Evolutionary conservation across 2,113 vertebrate species (phyloP).

Genomic region (Pomatostomus ruficeps): DNA sequence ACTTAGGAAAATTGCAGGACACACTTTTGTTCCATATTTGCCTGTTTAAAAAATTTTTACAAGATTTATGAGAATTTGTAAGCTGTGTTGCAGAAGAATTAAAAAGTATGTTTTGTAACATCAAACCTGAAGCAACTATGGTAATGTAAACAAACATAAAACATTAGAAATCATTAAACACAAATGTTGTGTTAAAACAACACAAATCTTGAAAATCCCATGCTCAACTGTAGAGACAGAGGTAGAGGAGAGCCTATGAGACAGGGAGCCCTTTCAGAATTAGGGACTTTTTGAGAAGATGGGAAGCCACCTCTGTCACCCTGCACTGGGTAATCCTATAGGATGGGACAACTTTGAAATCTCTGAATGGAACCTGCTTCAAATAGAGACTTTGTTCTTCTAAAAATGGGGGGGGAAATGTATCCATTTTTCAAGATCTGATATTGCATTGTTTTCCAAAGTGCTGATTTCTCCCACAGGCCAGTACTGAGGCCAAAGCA

Average conservation of each 20-base stretch:
- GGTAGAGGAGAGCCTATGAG: not conserved
- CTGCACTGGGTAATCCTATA: not conserved
- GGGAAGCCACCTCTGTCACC: not conserved
- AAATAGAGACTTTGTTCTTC: not conserved
- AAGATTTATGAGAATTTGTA: not conserved
- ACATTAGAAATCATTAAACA: not conserved
- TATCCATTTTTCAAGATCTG: not conserved
- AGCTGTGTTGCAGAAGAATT: not conserved
- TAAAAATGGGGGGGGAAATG: not conserved
- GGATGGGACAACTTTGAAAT: not conserved
- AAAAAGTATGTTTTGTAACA: not conserved
- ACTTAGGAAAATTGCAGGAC: slow-evolving; percentile 79
- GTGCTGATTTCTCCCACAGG: not conserved
- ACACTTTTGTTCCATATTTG: slow-evolving; percentile 83
- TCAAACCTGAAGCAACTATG: not conserved
- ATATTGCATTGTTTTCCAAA: not conserved
- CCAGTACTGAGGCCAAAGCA: not conserved
- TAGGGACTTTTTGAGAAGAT: not conserved
- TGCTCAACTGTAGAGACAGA: not conserved
- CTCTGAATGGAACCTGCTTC: not conserved
- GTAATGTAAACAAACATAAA: not conserved
- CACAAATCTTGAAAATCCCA: not conserved
- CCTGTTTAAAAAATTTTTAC: slow-evolving; percentile 69
- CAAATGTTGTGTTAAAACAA: not conserved
- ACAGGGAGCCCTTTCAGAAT: not conserved